A percentile compares a stretch with the other conserved stretches of the same genome.
Evolutionary conservation across 2,797 vertebrate species (phyloP).

Genomic region (Nannoperca obscura): DNA sequence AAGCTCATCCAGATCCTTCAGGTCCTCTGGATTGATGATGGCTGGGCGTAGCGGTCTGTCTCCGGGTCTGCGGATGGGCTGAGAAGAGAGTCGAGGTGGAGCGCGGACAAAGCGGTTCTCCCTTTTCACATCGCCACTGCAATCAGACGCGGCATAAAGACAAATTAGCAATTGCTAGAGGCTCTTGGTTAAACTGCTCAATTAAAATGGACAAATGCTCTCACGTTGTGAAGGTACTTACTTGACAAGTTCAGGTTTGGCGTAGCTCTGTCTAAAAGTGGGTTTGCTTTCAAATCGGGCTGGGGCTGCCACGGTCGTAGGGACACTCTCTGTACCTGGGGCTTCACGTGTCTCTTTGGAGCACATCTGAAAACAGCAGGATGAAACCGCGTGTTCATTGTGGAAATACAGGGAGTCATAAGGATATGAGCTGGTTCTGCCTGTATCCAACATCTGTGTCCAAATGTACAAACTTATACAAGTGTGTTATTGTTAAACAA

Average conservation of each 20-base stretch:
- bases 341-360: conserved; percentile 92
- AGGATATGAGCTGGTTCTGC: background rate
- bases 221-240: conserved; percentile 61
- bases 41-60: conserved; percentile 91
- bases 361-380: conserved; percentile 90
- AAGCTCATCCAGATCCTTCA: conserved; percentile 96
- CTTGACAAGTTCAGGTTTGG: conserved; percentile 89
- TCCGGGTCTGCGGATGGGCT: conserved; percentile 89
- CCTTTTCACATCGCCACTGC: conserved; percentile 87
- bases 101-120: conserved; percentile 88
- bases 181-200: background rate
- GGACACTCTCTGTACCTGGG: conserved; percentile 85
- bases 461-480: background rate
- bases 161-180: background rate
- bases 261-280: conserved; percentile 88
- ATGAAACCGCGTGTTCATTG: background rate
- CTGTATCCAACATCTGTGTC: background rate
- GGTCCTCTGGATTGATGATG: conserved; percentile 96
- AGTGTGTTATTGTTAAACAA: background rate
- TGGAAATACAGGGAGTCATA: background rate
- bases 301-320: conserved; percentile 86
- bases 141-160: conserved; percentile 22
- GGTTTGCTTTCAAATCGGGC: conserved; percentile 93
- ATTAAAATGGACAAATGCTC: background rate
- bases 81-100: conserved; percentile 82